Evolutionary conservation across 2,888 invertebrate species (phyloP).

Genomic region (Dendrolimus houi): DNA sequence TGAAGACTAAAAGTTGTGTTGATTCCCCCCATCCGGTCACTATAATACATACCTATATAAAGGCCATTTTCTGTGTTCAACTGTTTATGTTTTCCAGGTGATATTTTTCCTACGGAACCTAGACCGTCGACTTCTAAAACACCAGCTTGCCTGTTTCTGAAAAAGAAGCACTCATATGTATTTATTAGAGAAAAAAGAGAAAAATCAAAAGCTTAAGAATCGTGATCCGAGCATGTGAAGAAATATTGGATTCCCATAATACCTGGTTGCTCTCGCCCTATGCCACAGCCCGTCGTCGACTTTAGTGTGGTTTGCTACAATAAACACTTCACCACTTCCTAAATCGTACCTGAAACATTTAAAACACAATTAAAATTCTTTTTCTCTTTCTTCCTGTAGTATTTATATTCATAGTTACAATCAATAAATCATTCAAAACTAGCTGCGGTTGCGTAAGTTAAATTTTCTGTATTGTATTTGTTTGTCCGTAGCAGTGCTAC

Average conservation of each 20-base stretch:
- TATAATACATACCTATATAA: constrained; percentile 83
- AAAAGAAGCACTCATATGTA: constrained; percentile 12
- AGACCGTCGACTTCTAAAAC: constrained; percentile 93
- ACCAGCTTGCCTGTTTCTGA: constrained; percentile 90
- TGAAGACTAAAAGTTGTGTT: background rate
- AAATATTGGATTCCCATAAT: constrained; percentile 2
- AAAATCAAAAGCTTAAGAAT: too few relatives aligned
- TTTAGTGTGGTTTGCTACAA: constrained; percentile 88
- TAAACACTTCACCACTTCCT: constrained; percentile 90
- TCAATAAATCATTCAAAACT: too few relatives aligned
- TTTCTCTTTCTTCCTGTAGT: too few relatives aligned
- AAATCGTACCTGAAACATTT: constrained; percentile 87
- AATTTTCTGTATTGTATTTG: too few relatives aligned
- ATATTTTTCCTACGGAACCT: constrained; percentile 85
- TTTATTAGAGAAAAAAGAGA: too few relatives aligned
- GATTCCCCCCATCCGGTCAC: too few relatives aligned
- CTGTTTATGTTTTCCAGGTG: constrained; percentile 90
- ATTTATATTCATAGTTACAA: too few relatives aligned
- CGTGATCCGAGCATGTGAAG: too few relatives aligned
- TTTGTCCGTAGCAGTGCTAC: too few relatives aligned
- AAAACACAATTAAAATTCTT: constrained; percentile 29
- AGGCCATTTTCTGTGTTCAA: constrained; percentile 92
- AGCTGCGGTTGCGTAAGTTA: too few relatives aligned
- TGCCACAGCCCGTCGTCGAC: constrained; percentile 91
- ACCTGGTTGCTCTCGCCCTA: constrained; percentile 63